phyloP scores from a whole-genome alignment of 1,140 invertebrate species.

The Zaprionus tsacasi region DNA sequence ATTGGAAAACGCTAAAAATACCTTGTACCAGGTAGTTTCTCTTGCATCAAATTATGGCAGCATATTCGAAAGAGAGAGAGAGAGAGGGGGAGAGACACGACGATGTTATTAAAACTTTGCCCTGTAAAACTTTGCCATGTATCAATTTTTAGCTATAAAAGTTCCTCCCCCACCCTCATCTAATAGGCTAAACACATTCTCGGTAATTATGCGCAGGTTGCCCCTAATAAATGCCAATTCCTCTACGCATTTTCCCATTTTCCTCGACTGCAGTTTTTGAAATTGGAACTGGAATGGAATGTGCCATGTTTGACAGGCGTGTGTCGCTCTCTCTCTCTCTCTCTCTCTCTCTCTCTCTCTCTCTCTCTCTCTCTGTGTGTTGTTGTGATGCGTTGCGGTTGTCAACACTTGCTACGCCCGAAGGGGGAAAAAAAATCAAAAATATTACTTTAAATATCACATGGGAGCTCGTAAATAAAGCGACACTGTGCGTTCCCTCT shows the following conservation, averaged over 20 bases:
- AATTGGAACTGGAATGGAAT: conserved; percentile 19
- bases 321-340: too few relatives aligned
- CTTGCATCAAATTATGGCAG: conserved; percentile 18
- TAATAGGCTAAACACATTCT: conserved; percentile 25
- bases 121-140: conserved; percentile 23
- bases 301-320: conserved; percentile 23
- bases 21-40: conserved; percentile 6
- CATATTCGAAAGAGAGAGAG: not conserved
- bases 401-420: conserved; percentile 45
- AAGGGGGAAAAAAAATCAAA: conserved; percentile 36
- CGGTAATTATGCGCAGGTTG: conserved; percentile 36
- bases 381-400: conserved; percentile 40
- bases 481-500: not conserved
- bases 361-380: too few relatives aligned
- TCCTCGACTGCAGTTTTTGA: not conserved
- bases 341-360: too few relatives aligned
- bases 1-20: conserved; percentile 42
- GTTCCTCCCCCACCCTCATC: not conserved
- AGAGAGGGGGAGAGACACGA: not conserved
- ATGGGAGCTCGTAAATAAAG: conserved; percentile 56
- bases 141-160: conserved; percentile 32
- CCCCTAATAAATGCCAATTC: conserved; percentile 26
- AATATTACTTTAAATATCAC: conserved; percentile 60
- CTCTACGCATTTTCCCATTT: conserved; percentile 2
- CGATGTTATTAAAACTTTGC: conserved; percentile 34